phyloP scores from a whole-genome alignment of 2,888 invertebrate genomes.

The Aelia acuminata region DNA sequence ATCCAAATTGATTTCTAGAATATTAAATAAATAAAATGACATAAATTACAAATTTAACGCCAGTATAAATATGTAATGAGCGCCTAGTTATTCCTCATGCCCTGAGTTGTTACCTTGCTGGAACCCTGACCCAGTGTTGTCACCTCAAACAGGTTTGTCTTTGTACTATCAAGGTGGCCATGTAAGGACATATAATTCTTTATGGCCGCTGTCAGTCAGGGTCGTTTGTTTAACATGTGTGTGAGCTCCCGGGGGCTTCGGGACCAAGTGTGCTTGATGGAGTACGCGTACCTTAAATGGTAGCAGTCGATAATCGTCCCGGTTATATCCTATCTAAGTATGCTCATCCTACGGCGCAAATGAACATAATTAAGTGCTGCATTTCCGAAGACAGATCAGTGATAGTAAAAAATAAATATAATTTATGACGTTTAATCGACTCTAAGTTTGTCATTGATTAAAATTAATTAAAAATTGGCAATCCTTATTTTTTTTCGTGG shows the following conservation, averaged over 20 bases:
- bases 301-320: not conserved
- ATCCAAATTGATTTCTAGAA: not conserved
- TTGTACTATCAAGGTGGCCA: slow-evolving; percentile 42
- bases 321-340: not conserved
- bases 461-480: too few relatives aligned
- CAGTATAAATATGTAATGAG: not conserved
- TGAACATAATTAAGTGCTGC: not conserved
- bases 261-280: not conserved
- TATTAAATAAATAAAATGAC: not conserved
- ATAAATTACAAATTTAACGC: not conserved
- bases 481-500: too few relatives aligned
- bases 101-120: not conserved
- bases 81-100: not conserved
- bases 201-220: slow-evolving; percentile 18
- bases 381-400: too few relatives aligned
- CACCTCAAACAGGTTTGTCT: slow-evolving; percentile 39
- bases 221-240: slow-evolving; percentile 21
- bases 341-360: not conserved
- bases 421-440: too few relatives aligned
- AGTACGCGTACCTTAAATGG: not conserved
- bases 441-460: too few relatives aligned
- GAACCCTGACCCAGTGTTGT: slow-evolving; percentile 38
- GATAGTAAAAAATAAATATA: too few relatives aligned
- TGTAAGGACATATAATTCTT: slow-evolving; percentile 43
- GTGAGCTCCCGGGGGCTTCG: not conserved